Conservation (phyloP, 2,888 invertebrate species). For the Acrocera orbiculus region DNA sequence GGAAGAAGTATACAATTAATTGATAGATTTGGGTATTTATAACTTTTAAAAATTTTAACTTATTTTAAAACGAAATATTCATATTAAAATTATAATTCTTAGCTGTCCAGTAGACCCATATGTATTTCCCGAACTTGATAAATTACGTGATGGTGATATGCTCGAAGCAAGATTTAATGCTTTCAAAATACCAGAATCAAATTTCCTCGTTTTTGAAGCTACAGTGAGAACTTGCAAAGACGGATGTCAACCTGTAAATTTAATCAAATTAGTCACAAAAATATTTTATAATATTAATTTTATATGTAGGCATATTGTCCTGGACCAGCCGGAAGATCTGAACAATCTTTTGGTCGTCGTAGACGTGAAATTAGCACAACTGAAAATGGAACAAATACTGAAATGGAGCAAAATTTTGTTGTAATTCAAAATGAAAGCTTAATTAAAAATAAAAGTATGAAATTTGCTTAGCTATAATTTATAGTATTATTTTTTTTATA, state of each 20-base stretch:
- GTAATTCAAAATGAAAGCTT: conserved; percentile 3
- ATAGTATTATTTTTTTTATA: not conserved
- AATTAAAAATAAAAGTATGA: conserved; percentile 13
- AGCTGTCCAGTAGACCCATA: conserved; percentile 84
- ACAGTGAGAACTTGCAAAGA: conserved; percentile 77
- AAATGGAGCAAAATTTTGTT: too few species aligned
- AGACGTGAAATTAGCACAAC: conserved; percentile 35
- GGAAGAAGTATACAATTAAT: conserved; percentile 79
- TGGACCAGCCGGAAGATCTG: conserved; percentile 57
- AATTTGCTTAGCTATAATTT: conserved; percentile 16
- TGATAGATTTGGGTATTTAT: conserved; percentile 65
- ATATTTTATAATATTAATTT: not conserved
- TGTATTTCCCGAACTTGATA: conserved; percentile 79
- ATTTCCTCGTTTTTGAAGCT: conserved; percentile 83
- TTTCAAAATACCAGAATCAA: conserved; percentile 86
- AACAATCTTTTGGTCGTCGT: conserved; percentile 64
- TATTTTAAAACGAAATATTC: not conserved
- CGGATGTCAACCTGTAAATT: conserved; percentile 63
- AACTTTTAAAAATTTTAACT: not conserved
- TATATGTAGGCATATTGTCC: conserved; percentile 56
- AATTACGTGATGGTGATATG: conserved; percentile 68
- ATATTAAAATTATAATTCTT: conserved; percentile 3
- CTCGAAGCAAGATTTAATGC: conserved; percentile 84
- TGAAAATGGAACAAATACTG: conserved; percentile 9
- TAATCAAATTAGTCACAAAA: conserved; percentile 6